These are phyloP conservation scores for Drosophila parabipectinata DNA, from an alignment of 1,140 invertebrate genomes.

Conservation along the genomic window DNA sequence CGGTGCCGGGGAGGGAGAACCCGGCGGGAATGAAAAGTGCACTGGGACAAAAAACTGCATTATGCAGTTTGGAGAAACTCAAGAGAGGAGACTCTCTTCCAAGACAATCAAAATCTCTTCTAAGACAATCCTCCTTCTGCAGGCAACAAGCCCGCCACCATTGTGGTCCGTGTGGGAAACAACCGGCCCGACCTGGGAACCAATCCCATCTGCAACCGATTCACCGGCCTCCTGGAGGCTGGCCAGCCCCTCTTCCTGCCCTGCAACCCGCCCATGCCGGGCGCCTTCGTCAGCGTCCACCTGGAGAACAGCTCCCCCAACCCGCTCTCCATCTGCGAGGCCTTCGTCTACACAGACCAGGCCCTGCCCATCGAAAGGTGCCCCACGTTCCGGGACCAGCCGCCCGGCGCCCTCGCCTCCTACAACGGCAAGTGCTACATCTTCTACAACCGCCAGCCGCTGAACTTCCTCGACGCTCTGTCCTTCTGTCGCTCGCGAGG, in stretches of 20 bases:
- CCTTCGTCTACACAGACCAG: constrained; percentile 97
- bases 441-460: constrained; percentile 95
- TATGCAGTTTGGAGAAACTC: background rate
- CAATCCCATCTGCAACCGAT: constrained; percentile 96
- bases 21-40: constrained; percentile 10
- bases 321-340: constrained; percentile 96
- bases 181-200: constrained; percentile 96
- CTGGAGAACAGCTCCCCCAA: constrained; percentile 89
- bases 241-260: constrained; percentile 96
- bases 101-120: too few species aligned
- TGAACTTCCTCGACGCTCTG: constrained; percentile 92
- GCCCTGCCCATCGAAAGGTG: constrained; percentile 96
- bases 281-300: constrained; percentile 96
- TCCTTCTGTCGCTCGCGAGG: constrained; percentile 91
- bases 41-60: constrained; percentile 2
- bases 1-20: constrained; percentile 5
- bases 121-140: background rate
- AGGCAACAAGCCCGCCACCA: constrained; percentile 91
- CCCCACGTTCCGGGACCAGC: constrained; percentile 95
- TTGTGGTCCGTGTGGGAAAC: constrained; percentile 96
- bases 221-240: constrained; percentile 93
- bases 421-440: constrained; percentile 98
- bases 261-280: constrained; percentile 97
- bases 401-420: constrained; percentile 95
- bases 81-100: background rate